Evolutionary conservation across 2,797 vertebrate species (phyloP), one percentile per base, ranked within the genome.

Genomic region (Scomberomorus guttatus): DNA sequence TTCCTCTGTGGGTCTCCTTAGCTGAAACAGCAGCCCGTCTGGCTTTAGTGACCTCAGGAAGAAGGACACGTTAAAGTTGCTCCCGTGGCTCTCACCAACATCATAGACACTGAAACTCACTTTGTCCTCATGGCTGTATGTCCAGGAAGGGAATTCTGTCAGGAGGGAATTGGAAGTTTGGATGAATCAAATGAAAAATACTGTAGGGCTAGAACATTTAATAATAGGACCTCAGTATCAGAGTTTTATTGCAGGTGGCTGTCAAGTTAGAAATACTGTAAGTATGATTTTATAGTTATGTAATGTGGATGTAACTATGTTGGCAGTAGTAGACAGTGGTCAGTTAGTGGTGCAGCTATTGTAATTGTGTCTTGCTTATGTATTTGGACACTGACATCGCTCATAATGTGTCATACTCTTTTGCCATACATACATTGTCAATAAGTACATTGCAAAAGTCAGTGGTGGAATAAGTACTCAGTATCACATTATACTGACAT

Each of bases 21-120:
- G 83, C 80, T 98, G 97, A 63, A 99, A 86, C 1, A 99, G 64
- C 78, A 99, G 89, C 25, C 97, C 97, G 0, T 94, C 84, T 0
- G 89, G 84, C 74, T 97, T 96, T 37, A 95, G 83, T 0, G 97
- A 96, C 32, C 96, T 96, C 72, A 98, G 80, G 71, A 98, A 95
- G 75, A 97, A 97, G 34, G 98, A 98, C 44, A 99, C 79, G 2
- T 90, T 96, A 89, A 98, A 97, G 77, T 92, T 94, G 71, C 89
- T 85, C 17, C 95, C 93, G 0, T 95, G 94, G 50, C 57, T 83
- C 15, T 90, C 75, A 0, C 50, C 69, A 13, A 99, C 74, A 14
- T 85, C 79, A 50, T 96, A 97, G 64, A 88, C 91, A 78, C 94
- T 95, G 83, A 94, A 96, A 83, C 97, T 98, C 67, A 51, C 42